Percentiles rank a stretch among this genome's conserved stretches.
phyloP scores from a whole-genome alignment of 2,113 vertebrate species.

The Pluvianellus socialis region DNA sequence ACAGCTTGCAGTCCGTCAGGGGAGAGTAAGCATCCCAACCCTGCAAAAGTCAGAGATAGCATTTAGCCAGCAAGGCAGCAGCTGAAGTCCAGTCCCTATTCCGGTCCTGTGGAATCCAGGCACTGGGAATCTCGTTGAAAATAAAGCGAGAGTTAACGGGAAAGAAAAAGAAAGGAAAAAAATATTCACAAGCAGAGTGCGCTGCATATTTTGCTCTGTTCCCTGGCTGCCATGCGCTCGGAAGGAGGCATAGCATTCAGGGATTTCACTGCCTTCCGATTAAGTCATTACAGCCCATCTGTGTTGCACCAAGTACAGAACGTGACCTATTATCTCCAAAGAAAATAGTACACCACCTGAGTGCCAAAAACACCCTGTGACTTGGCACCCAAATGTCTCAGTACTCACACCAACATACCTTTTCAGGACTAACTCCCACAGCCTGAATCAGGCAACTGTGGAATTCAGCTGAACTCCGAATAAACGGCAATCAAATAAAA shows the following conservation, averaged over 20 bases:
- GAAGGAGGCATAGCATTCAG: background rate
- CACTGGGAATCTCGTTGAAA: background rate
- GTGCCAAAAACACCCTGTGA: conserved; percentile 47
- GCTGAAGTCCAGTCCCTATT: background rate
- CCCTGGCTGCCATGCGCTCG: background rate
- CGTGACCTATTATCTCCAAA: conserved; percentile 38
- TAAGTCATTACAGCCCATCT: conserved; percentile 56
- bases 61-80: background rate
- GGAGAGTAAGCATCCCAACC: background rate
- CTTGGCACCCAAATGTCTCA: conserved; percentile 39
- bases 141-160: background rate
- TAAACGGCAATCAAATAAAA: background rate
- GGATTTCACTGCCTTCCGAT: background rate
- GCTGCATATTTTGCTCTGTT: background rate
- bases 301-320: conserved; percentile 48
- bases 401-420: conserved; percentile 23
- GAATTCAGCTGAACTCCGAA: conserved; percentile 31
- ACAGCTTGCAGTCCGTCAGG: background rate
- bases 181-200: background rate
- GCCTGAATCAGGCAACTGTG: conserved; percentile 43
- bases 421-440: conserved; percentile 47
- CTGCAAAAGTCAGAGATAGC: background rate
- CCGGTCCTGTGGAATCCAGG: background rate
- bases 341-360: conserved; percentile 43
- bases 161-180: background rate